phyloP scores from a whole-genome alignment of 2,113 vertebrate species.

The Acanthochromis polyacanthus region DNA sequence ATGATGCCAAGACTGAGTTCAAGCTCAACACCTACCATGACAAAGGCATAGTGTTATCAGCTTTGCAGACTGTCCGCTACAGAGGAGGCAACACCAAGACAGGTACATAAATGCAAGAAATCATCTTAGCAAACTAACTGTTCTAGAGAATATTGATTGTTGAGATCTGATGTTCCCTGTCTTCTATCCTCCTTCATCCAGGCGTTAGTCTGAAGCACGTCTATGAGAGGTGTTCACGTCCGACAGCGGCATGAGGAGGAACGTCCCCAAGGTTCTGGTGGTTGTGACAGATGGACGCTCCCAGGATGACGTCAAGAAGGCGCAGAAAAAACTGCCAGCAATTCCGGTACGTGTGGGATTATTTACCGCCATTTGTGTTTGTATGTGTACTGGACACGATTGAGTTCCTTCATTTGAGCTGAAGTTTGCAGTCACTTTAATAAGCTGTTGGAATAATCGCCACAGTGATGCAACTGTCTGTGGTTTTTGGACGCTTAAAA shows the following conservation, averaged over 20 bases:
- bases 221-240: slow-evolving; percentile 93
- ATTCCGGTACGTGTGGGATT: slow-evolving; percentile 87
- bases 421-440: slow-evolving; percentile 29
- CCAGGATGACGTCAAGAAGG: slow-evolving; percentile 97
- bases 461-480: not conserved
- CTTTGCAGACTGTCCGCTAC: slow-evolving; percentile 92
- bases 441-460: slow-evolving; percentile 28
- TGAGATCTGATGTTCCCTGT: not conserved
- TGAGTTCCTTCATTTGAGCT: slow-evolving; percentile 7
- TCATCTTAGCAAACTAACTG: not conserved
- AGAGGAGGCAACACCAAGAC: slow-evolving; percentile 98
- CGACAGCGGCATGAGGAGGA: slow-evolving; percentile 95
- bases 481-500: slow-evolving; percentile 44
- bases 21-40: slow-evolving; percentile 95
- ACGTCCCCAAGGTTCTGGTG: slow-evolving; percentile 96
- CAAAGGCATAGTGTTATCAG: slow-evolving; percentile 91
- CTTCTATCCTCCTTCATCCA: slow-evolving; percentile 60
- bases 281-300: slow-evolving; percentile 98
- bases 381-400: not conserved
- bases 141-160: not conserved
- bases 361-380: not conserved
- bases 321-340: slow-evolving; percentile 92
- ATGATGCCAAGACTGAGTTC: slow-evolving; percentile 97
- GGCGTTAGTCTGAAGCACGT: slow-evolving; percentile 94
- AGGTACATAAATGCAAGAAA: slow-evolving; percentile 79